These are phyloP conservation scores for Epizoanthus stellaris DNA, from an alignment of 92 coral and sea anemone genomes.

Conservation along the genomic window DNA sequence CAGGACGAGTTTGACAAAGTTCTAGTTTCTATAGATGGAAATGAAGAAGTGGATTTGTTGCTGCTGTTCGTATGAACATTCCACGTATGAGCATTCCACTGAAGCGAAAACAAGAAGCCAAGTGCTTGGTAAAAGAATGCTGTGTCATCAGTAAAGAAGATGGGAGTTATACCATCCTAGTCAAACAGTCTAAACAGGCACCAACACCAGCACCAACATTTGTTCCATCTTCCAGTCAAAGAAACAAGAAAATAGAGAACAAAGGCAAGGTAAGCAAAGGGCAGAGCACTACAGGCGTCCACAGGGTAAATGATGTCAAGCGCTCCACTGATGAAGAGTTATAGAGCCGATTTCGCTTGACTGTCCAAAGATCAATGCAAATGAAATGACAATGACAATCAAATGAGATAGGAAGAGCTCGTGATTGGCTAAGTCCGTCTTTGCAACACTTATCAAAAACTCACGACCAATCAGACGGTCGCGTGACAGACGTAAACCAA, in stretches of 20 bases:
- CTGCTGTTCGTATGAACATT: constrained; percentile 1
- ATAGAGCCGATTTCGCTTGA: no score
- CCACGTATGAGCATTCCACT: neutral
- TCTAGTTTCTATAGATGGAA: neutral
- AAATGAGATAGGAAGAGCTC: no score
- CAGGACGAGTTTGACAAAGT: neutral
- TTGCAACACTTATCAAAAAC: no score
- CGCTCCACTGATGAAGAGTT: constrained; percentile 19
- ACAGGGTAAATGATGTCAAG: neutral
- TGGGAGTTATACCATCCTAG: neutral
- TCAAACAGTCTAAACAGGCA: neutral
- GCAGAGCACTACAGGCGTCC: neutral
- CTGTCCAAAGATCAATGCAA: no score
- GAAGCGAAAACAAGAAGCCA: constrained; percentile 31
- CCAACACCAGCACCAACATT: no score
- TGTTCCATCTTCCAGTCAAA: no score
- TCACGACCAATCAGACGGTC: no score
- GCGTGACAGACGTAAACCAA: no score
- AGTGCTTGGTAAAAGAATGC: constrained; percentile 13
- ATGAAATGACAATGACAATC: no score
- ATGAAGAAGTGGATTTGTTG: neutral
- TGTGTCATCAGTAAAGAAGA: neutral
- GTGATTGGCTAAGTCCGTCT: no score
- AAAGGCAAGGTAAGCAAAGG: neutral
- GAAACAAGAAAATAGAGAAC: neutral